Conservation (phyloP, 2,113 vertebrate species). For the Solea senegalensis region DNA sequence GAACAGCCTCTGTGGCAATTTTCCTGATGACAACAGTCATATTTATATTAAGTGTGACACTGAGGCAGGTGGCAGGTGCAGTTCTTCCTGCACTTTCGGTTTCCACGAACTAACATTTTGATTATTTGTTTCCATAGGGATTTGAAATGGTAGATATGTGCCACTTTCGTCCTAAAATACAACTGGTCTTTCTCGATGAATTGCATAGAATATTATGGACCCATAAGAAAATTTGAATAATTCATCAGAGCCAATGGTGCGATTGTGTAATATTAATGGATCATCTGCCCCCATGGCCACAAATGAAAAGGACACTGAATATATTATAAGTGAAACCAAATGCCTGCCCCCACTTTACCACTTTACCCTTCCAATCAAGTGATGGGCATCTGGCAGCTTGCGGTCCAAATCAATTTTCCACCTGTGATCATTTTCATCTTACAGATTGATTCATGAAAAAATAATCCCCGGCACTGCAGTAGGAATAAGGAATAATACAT, state of each 20-base stretch:
- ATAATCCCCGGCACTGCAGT: conserved; percentile 47
- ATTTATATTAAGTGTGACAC: conserved; percentile 68
- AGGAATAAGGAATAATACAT: conserved; percentile 55
- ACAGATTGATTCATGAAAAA: conserved; percentile 75
- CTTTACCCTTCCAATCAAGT: conserved; percentile 38
- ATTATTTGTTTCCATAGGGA: conserved; percentile 46
- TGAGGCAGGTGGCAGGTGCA: conserved; percentile 55
- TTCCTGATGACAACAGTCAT: conserved; percentile 65
- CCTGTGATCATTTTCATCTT: conserved; percentile 70
- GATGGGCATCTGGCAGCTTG: conserved; percentile 59
- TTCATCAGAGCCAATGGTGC: conserved; percentile 66
- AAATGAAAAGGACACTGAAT: conserved; percentile 63
- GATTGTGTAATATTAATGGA: conserved; percentile 76
- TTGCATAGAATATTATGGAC: conserved; percentile 50
- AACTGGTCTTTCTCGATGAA: conserved; percentile 58
- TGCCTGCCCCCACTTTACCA: conserved; percentile 32
- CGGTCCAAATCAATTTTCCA: conserved; percentile 70
- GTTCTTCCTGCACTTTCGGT: conserved; percentile 14
- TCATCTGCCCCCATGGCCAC: conserved; percentile 63
- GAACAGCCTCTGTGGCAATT: conserved; percentile 67
- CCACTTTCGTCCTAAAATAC: conserved; percentile 47
- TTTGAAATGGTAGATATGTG: conserved; percentile 47
- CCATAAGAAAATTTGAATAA: conserved; percentile 70
- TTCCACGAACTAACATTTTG: conserved; percentile 46
- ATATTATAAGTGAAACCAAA: conserved; percentile 55